Base-by-base conservation (phyloP, 2,888 invertebrate genomes). In the Nomada fabriciana region DNA sequence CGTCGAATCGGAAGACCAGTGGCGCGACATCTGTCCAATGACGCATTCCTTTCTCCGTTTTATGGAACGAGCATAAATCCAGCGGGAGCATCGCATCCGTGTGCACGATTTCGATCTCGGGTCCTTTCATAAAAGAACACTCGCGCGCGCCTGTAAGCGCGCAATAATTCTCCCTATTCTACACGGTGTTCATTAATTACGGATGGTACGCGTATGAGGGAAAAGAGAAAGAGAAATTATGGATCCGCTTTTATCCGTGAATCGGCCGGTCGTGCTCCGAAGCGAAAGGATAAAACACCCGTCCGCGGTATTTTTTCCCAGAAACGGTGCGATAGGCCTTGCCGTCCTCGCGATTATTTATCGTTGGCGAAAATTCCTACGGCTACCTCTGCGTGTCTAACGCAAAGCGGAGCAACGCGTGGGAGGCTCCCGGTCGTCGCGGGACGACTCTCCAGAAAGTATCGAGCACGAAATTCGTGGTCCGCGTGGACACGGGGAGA, bases 111-210 rank as follows among this genome's bases (percentile, higher is more conserved):
- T 88, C 88, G 83, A 88, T 88, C 88, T 88, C 82, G 85, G 63
- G 79, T 75, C 88, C 78, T 88, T 86, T 84, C 86, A 86, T 85
- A 86, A 88, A 87, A 87, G 86, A 84, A 84, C 80, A 84, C 86
- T 76, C 78, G 82, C 80, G 75, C 82, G 79, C 73, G 82, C 67
- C 77, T 69, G 87, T 88, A 85, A 88, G 88, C 90, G 87, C 73
- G 90, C 90, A 87, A 91, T 91, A 91, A 88, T 89, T 91, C 90
- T 90, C 89, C 85, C 88, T 89, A 91, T 91, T 91, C 89, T 91
- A 88, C 87, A 82, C 85, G 89, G 85, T 89, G 91, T 90, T 90
- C 91, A 90, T 91, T 91, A 91, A 91, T 91, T 91, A 88, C 90
- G 57, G 23, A 64, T 59, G 73, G 81, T 76, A 43, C 79, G 76